Conservation (phyloP, 2,888 invertebrate species). For the Sarcophaga subvicina region DNA sequence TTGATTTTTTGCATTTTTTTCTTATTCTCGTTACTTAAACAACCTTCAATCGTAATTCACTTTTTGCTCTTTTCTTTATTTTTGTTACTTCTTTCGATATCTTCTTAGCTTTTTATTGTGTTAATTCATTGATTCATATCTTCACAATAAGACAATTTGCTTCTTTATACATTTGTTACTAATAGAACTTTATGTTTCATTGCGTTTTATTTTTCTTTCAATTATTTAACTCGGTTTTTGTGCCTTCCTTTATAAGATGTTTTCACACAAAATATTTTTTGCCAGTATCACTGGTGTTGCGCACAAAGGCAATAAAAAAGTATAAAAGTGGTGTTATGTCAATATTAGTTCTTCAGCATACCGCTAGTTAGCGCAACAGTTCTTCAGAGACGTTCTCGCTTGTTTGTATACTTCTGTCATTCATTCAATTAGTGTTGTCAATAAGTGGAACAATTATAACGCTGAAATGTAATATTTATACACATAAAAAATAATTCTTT, state of each 20-base stretch:
- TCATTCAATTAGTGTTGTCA: not conserved
- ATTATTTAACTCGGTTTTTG: constrained; percentile 9
- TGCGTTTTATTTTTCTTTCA: constrained; percentile 5
- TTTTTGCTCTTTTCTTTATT: not conserved
- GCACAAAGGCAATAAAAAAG: constrained; percentile 30
- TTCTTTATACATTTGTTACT: not conserved
- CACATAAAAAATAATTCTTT: too few species aligned
- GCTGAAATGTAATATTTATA: too few species aligned
- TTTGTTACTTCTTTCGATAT: not conserved
- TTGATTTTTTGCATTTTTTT: constrained; percentile 20
- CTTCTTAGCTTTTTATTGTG: constrained; percentile 7
- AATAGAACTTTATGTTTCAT: constrained; percentile 3
- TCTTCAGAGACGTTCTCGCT: not conserved
- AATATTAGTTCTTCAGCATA: not conserved
- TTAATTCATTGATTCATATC: not conserved
- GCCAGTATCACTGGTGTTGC: constrained; percentile 36
- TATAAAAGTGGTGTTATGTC: constrained; percentile 12
- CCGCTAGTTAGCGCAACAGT: constrained; percentile 1
- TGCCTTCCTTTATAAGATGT: constrained; percentile 17
- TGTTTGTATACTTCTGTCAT: not conserved
- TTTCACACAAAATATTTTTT: constrained; percentile 49
- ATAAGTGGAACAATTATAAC: not conserved
- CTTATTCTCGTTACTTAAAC: constrained; percentile 9
- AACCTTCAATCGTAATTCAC: not conserved
- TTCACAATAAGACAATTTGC: not conserved